These are phyloP conservation scores for Ophion ellenae DNA, from an alignment of 2,888 invertebrate species.

Conservation along the genomic window DNA sequence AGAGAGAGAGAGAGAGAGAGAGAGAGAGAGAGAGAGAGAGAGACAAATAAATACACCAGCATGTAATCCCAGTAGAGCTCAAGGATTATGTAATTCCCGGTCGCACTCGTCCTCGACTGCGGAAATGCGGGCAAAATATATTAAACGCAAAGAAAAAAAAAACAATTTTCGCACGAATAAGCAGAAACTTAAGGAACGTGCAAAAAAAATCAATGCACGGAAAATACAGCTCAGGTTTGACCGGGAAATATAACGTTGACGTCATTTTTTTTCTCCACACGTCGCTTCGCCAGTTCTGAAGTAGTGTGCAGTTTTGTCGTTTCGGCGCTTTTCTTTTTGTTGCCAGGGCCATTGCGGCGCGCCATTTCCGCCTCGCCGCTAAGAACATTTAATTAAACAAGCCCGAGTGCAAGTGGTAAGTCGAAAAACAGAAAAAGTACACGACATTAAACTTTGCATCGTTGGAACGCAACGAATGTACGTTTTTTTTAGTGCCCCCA, in stretches of 20 bases:
- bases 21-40: not conserved
- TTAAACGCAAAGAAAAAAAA: conserved; percentile 8
- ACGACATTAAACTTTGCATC: no score
- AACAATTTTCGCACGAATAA: conserved; percentile 1
- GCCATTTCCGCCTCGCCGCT: conserved; percentile 12
- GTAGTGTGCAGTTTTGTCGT: not conserved
- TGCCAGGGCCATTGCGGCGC: not conserved
- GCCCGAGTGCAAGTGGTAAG: conserved; percentile 21
- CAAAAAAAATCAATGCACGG: not conserved
- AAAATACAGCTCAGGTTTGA: conserved; percentile 25
- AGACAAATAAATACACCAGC: conserved; percentile 14
- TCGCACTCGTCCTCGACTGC: conserved; percentile 13
- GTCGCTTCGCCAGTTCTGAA: not conserved
- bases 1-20: conserved; percentile 1
- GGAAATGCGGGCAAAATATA: conserved; percentile 10
- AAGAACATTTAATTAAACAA: conserved; percentile 37
- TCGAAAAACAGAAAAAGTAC: not conserved
- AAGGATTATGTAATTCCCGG: conserved; percentile 57
- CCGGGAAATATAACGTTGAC: conserved; percentile 17
- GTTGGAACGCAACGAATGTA: no score
- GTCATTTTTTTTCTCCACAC: conserved; percentile 8
- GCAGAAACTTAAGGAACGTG: conserved; percentile 28
- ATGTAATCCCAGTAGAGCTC: conserved; percentile 55
- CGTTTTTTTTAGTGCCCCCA: no score
- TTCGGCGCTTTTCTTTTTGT: conserved; percentile 7